phyloP scores from a whole-genome alignment of 2,113 vertebrate genomes.

The Penelope pileata region DNA sequence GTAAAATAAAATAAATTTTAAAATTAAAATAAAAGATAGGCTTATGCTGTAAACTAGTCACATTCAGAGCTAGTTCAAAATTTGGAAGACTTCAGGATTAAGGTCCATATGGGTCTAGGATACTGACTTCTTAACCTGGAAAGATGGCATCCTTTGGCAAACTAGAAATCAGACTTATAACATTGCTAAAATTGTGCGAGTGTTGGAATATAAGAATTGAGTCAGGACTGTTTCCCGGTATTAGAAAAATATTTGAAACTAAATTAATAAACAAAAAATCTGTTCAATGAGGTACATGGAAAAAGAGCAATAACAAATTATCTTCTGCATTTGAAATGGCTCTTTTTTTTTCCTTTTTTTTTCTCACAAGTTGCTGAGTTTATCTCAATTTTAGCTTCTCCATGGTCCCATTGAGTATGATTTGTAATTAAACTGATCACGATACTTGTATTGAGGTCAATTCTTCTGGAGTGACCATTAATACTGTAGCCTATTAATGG shows the following conservation, averaged over 20 bases:
- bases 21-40: background rate
- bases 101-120: background rate
- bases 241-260: constrained; percentile 9
- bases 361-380: background rate
- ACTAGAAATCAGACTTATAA: background rate
- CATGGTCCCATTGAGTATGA: background rate
- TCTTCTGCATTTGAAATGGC: background rate
- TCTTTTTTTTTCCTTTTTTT: background rate
- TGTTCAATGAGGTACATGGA: background rate
- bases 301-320: constrained; percentile 14
- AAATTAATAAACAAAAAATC: constrained; percentile 33
- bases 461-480: background rate
- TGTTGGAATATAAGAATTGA: background rate
- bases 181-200: background rate
- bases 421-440: background rate
- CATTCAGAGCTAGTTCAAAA: background rate
- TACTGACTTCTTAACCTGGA: background rate
- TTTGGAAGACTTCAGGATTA: background rate
- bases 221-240: background rate
- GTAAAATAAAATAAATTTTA: background rate
- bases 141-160: background rate
- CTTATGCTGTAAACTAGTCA: background rate
- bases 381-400: constrained; percentile 1
- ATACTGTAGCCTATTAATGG: background rate
- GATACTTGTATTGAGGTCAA: background rate